A percentile compares a stretch with the other conserved stretches of the same genome.
These are phyloP conservation scores for Acanthococcus lagerstroemiae DNA, from an alignment of 2,888 invertebrate genomes.

Conservation along the genomic window DNA sequence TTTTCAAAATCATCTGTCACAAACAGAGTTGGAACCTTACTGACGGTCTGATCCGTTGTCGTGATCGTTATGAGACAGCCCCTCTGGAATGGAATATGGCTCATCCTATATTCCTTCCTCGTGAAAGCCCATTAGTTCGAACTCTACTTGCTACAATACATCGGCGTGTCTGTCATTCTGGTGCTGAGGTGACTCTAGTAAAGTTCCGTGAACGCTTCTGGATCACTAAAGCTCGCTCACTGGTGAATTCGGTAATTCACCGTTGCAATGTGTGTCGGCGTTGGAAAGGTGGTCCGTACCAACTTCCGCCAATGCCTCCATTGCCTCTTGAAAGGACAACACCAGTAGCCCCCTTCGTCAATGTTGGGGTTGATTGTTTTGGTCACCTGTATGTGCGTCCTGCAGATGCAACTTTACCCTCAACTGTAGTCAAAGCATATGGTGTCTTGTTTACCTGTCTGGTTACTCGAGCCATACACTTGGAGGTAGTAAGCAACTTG, in stretches of 20 bases:
- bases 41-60: background rate
- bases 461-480: slow-evolving; percentile 1
- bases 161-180: background rate
- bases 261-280: background rate
- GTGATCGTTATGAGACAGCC: background rate
- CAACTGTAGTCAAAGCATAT: background rate
- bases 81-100: background rate
- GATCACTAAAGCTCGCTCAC: background rate
- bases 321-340: background rate
- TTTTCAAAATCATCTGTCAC: no score
- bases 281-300: background rate
- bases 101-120: background rate
- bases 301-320: background rate
- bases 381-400: background rate
- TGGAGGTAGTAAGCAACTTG: background rate
- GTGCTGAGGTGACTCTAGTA: background rate
- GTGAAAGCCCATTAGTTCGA: background rate
- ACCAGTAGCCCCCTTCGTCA: background rate
- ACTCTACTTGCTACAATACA: background rate
- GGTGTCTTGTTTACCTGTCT: background rate
- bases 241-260: background rate
- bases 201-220: background rate
- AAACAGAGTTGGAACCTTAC: no score
- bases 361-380: background rate
- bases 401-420: background rate